These are phyloP conservation scores for Montipora sp. DNA, from an alignment of 64 coral and sea anemone species.

Conservation along the genomic window DNA sequence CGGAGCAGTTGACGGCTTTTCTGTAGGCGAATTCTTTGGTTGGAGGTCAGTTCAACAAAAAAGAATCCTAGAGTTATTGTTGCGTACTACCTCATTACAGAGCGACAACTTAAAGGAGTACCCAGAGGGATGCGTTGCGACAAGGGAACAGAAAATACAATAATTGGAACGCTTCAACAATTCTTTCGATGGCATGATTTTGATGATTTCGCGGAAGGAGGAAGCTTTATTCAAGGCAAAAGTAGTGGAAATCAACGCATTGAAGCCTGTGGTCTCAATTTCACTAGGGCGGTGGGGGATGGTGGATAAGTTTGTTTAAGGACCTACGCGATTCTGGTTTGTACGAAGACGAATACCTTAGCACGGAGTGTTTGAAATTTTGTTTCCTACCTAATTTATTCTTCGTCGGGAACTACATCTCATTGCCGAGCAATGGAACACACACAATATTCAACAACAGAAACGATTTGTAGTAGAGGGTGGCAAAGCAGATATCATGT, in stretches of 20 bases:
- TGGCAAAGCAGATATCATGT: no score
- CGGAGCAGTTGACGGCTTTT: constrained; percentile 44
- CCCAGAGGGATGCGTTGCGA: constrained; percentile 32
- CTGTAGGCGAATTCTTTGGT: constrained; percentile 44
- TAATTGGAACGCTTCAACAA: neutral
- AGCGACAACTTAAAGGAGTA: neutral
- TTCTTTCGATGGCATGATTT: constrained; percentile 25
- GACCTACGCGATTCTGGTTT: constrained; percentile 51
- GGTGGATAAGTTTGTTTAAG: constrained; percentile 63
- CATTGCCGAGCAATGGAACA: neutral
- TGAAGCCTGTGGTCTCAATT: constrained; percentile 53
- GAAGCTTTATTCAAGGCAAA: constrained; percentile 39
- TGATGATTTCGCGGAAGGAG: constrained; percentile 17
- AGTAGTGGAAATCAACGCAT: neutral
- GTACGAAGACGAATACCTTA: neutral
- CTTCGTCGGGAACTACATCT: constrained; percentile 18
- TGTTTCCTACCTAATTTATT: constrained; percentile 45
- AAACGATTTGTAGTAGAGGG: no score
- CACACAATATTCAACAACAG: no score
- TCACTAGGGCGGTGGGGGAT: constrained; percentile 19
- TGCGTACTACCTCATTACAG: neutral
- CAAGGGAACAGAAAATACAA: constrained; percentile 44
- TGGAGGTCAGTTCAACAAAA: constrained; percentile 31
- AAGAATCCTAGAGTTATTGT: constrained; percentile 26
- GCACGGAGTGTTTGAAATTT: constrained; percentile 39